Conservation (phyloP, 2,888 invertebrate genomes). For the Auanema freiburgensis region DNA sequence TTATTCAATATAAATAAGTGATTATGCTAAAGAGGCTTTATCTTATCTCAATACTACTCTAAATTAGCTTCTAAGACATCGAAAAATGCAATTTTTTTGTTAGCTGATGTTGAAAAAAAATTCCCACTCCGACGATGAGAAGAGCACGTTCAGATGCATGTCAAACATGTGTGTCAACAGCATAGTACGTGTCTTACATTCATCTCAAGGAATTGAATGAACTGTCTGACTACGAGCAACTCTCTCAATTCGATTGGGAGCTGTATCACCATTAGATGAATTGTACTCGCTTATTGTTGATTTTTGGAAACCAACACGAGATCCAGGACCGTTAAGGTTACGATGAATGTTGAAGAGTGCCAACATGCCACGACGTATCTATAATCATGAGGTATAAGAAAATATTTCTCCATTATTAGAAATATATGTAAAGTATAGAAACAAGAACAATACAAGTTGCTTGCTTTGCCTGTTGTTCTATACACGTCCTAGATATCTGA, state of each 20-base stretch:
- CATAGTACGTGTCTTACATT: too few relatives aligned
- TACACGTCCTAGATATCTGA: background rate
- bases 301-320: constrained; percentile 1
- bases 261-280: constrained; percentile 14
- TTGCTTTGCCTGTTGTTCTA: background rate
- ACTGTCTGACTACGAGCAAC: constrained; percentile 34
- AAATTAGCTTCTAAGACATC: too few relatives aligned
- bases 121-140: too few relatives aligned
- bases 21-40: too few relatives aligned
- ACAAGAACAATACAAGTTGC: background rate
- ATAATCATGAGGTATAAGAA: constrained; percentile 1
- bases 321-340: background rate
- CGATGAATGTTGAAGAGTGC: background rate
- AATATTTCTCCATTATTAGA: background rate
- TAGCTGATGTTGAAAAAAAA: too few relatives aligned
- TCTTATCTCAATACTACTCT: too few relatives aligned
- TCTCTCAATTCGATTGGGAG: constrained; percentile 22
- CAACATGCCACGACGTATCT: constrained; percentile 17
- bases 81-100: too few relatives aligned
- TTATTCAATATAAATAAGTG: too few relatives aligned
- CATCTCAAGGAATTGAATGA: background rate
- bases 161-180: too few relatives aligned
- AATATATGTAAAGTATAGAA: too few relatives aligned
- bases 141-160: too few relatives aligned
- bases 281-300: constrained; percentile 10